Evolutionary conservation across 2,797 vertebrate species (phyloP).

Genomic region (Enteromius fasciolatus): DNA sequence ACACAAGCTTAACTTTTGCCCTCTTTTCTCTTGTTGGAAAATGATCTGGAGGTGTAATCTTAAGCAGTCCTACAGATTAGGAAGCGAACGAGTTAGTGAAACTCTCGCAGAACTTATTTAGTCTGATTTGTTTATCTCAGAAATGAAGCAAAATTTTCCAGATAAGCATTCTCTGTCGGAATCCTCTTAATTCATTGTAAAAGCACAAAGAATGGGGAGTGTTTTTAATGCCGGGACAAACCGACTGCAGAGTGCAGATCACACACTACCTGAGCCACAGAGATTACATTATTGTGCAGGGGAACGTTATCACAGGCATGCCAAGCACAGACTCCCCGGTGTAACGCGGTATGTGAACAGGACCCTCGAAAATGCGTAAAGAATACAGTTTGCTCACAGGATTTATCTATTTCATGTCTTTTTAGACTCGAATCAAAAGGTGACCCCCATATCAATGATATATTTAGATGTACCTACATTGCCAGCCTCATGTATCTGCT

Average conservation of each 20-base stretch:
- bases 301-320: slow-evolving; percentile 78
- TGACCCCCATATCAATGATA: slow-evolving; percentile 74
- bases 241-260: slow-evolving; percentile 77
- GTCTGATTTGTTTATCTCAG: slow-evolving; percentile 79
- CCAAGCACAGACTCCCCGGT: slow-evolving; percentile 73
- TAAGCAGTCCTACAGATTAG: slow-evolving; percentile 76
- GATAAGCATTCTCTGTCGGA: slow-evolving; percentile 77
- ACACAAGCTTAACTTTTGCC: slow-evolving; percentile 77
- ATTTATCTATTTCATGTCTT: slow-evolving; percentile 73
- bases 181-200: slow-evolving; percentile 83
- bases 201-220: slow-evolving; percentile 78
- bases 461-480: slow-evolving; percentile 6
- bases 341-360: slow-evolving; percentile 71
- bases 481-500: not conserved
- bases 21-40: slow-evolving; percentile 71
- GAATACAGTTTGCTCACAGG: slow-evolving; percentile 76
- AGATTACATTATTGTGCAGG: slow-evolving; percentile 81
- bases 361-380: slow-evolving; percentile 76
- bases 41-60: slow-evolving; percentile 79
- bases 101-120: slow-evolving; percentile 79
- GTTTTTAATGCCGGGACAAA: slow-evolving; percentile 79
- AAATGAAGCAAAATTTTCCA: slow-evolving; percentile 50
- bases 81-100: slow-evolving; percentile 72
- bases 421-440: slow-evolving; percentile 62
- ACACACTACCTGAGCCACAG: slow-evolving; percentile 83